phyloP scores from a whole-genome alignment of 2,888 invertebrate species.

The Mamestra brassicae region DNA sequence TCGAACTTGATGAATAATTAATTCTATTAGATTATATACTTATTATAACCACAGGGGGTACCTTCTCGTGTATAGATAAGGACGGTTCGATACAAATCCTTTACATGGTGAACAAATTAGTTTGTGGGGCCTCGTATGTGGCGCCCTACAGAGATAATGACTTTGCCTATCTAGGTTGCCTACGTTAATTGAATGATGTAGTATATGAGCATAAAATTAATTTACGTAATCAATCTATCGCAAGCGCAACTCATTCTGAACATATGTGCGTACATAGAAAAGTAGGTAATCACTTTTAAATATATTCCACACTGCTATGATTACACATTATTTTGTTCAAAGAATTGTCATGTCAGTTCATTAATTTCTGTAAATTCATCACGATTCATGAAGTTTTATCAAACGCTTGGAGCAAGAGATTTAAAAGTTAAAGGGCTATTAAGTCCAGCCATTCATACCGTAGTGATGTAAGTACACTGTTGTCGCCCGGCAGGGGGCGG shows the following conservation, averaged over 20 bases:
- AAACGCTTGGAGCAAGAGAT: constrained; percentile 10
- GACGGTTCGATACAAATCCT: constrained; percentile 64
- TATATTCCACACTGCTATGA: constrained; percentile 20
- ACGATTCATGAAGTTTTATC: constrained; percentile 9
- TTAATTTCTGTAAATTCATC: constrained; percentile 28
- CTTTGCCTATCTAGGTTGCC: constrained; percentile 55
- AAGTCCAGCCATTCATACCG: constrained; percentile 63
- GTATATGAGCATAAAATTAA: constrained; percentile 41
- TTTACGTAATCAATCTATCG: constrained; percentile 45
- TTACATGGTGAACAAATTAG: constrained; percentile 58
- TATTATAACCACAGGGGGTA: constrained; percentile 76
- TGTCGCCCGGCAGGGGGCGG: constrained; percentile 74
- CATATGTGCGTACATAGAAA: constrained; percentile 23
- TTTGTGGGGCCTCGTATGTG: constrained; percentile 43
- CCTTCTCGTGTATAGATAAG: constrained; percentile 55
- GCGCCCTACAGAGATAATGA: constrained; percentile 66
- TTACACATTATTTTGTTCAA: constrained; percentile 9
- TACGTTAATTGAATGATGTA: constrained; percentile 47
- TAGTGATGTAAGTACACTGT: constrained; percentile 44
- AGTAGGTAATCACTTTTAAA: constrained; percentile 45
- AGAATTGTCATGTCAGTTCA: constrained; percentile 8
- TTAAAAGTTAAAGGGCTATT: constrained; percentile 32
- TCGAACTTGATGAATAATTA: constrained; percentile 73
- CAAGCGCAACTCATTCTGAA: constrained; percentile 37
- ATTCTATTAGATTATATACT: constrained; percentile 74